A percentile compares a stretch with the other conserved stretches of the same genome.
Conservation (phyloP, 2,113 vertebrate species). For the Phycodurus eques region DNA sequence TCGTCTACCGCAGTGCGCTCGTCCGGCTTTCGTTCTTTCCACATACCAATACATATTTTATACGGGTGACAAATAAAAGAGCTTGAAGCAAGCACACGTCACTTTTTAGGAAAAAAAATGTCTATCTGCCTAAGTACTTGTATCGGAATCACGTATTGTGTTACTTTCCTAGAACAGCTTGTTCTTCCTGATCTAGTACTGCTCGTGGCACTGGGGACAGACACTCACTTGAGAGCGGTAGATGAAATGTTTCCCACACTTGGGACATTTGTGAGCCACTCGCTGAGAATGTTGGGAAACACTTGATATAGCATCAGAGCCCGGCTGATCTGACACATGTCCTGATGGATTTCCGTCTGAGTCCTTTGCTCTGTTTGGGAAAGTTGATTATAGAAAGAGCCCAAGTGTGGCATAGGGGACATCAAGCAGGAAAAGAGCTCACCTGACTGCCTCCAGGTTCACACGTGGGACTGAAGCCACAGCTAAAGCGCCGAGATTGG, state of each 20-base stretch:
- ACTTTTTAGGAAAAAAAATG: no score
- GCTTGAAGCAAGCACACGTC: background rate
- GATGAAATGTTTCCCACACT: constrained; percentile 67
- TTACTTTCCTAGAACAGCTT: no score
- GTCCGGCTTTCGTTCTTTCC: background rate
- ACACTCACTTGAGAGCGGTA: constrained; percentile 65
- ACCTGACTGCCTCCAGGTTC: constrained; percentile 26
- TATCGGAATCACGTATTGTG: no score
- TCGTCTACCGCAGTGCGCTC: no score
- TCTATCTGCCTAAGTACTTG: no score
- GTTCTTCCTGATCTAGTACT: background rate
- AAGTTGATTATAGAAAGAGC: background rate
- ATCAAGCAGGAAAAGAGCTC: constrained; percentile 4
- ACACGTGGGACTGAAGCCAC: background rate
- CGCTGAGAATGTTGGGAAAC: constrained; percentile 61
- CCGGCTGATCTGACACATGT: background rate
- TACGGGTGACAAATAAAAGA: background rate
- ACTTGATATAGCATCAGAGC: constrained; percentile 24
- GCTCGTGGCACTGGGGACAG: background rate
- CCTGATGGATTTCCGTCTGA: constrained; percentile 34
- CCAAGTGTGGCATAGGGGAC: background rate
- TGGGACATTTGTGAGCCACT: constrained; percentile 69
- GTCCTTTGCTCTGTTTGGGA: constrained; percentile 25
- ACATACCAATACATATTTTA: background rate
- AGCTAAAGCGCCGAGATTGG: constrained; percentile 16